Evolutionary conservation across 1,140 invertebrate genomes (phyloP).

Genomic region (Bombus ignitus): DNA sequence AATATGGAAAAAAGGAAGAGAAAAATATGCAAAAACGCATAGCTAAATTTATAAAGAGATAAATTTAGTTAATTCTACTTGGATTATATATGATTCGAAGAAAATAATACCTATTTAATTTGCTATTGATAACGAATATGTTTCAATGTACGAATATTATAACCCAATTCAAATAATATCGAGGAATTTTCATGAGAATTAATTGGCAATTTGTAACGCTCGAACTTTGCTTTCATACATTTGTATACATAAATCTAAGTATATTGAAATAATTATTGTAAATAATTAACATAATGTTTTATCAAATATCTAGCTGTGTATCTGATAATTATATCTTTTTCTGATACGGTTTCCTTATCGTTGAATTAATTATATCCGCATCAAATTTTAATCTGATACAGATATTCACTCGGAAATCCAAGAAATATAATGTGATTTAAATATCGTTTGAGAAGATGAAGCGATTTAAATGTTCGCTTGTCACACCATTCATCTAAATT

Average conservation of each 20-base stretch:
- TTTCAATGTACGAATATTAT: background rate
- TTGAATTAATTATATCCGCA: background rate
- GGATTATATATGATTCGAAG: background rate
- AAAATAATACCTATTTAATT: background rate
- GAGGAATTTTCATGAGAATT: background rate
- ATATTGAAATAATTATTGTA: background rate
- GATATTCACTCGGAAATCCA: background rate
- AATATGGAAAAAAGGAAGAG: background rate
- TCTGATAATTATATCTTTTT: background rate
- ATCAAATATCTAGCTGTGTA: background rate
- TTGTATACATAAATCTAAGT: background rate
- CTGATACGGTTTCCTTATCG: background rate
- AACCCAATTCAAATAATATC: background rate
- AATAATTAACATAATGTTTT: background rate
- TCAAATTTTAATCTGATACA: background rate
- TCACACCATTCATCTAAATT: background rate
- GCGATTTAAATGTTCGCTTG: background rate
- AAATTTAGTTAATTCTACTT: background rate
- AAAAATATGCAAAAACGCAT: background rate
- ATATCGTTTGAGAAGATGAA: no score
- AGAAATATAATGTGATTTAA: background rate
- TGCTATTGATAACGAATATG: background rate
- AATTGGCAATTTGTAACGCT: background rate
- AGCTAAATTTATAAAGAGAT: background rate
- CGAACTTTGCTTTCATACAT: background rate